These are phyloP conservation scores for Polypedilum pembai DNA, from an alignment of 1,140 invertebrate genomes.

Conservation along the genomic window DNA sequence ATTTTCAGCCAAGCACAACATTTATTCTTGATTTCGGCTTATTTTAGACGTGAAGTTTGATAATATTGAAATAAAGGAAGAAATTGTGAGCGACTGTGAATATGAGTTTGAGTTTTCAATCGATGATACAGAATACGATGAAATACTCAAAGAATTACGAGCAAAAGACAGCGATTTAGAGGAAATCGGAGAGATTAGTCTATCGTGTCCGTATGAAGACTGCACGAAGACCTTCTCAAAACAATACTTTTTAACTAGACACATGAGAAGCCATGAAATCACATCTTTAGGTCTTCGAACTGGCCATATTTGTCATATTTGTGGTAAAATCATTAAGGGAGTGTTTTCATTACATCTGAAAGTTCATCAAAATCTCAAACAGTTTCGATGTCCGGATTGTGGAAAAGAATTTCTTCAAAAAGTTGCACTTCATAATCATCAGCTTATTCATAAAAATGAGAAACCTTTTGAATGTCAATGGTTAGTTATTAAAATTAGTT, in stretches of 20 bases:
- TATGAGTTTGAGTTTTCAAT: constrained; percentile 1
- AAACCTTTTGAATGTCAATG: constrained; percentile 18
- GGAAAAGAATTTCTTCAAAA: constrained; percentile 1
- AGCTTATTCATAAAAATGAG: neutral
- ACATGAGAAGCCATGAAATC: neutral
- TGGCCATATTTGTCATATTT: constrained; percentile 14
- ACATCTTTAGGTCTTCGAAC: neutral
- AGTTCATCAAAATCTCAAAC: neutral
- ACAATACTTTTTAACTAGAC: neutral
- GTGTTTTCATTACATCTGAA: constrained; percentile 1
- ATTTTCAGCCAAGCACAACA: no score
- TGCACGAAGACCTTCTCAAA: neutral
- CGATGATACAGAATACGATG: constrained; percentile 22
- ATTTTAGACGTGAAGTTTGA: neutral
- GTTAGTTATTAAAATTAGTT: no score
- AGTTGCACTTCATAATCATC: constrained; percentile 3
- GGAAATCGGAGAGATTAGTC: neutral
- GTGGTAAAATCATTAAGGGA: neutral
- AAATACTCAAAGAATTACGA: neutral
- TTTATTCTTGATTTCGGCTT: no score
- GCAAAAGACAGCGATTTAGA: constrained; percentile 14
- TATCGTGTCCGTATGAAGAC: neutral
- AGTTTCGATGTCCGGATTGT: neutral
- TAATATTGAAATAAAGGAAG: constrained; percentile 5
- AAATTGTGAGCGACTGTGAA: neutral